Evolutionary conservation across 2,888 invertebrate species (phyloP).

Genomic region (Druceiella hillmani): DNA sequence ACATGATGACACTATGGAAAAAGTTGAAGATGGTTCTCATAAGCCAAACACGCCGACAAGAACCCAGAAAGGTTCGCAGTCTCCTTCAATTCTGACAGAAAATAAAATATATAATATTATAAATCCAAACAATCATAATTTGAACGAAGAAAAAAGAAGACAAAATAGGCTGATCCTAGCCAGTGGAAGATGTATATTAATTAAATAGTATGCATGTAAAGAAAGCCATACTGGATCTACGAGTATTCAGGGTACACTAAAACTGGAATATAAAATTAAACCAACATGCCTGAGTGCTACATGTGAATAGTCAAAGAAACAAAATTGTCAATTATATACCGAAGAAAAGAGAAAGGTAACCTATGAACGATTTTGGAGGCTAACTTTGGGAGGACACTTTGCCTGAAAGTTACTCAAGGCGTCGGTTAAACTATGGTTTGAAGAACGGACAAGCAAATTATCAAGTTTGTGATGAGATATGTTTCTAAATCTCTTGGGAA

Average conservation of each 20-base stretch:
- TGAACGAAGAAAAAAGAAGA: no score
- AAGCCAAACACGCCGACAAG: no score
- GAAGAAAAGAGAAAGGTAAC: conserved; percentile 11
- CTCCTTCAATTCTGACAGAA: no score
- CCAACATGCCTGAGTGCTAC: conserved; percentile 9
- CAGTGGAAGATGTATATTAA: conserved; percentile 8
- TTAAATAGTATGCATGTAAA: conserved; percentile 10
- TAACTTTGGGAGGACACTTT: conserved; percentile 11
- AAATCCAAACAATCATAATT: no score
- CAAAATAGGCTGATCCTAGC: no score
- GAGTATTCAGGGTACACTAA: conserved; percentile 10
- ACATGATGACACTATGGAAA: no score
- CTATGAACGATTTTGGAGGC: conserved; percentile 12
- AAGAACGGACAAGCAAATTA: conserved; percentile 12
- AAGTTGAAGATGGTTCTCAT: no score
- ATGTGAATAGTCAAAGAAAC: conserved; percentile 9
- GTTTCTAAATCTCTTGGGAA: conserved; percentile 10
- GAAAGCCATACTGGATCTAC: conserved; percentile 9
- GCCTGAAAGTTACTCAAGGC: conserved; percentile 7
- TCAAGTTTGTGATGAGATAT: conserved; percentile 12
- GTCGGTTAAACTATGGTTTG: conserved; percentile 11
- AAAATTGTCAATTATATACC: conserved; percentile 9
- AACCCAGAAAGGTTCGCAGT: no score
- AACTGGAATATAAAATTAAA: conserved; percentile 9
- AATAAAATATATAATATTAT: no score